Conservation (phyloP, 2,888 invertebrate species). For the Incurvaria masculella region DNA sequence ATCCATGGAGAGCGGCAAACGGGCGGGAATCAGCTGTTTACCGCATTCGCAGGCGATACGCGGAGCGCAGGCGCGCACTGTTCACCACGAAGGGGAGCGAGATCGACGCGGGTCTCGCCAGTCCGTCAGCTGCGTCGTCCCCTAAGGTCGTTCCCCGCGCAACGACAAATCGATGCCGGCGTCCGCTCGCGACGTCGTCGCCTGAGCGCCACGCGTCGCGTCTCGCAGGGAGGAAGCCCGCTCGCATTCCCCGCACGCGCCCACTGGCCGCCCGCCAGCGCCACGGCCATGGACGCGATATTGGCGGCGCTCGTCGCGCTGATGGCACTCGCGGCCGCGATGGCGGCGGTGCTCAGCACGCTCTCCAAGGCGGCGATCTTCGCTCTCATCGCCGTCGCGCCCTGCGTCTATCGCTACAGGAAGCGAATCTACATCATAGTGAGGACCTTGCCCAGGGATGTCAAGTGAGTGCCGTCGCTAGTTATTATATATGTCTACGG, state of each 20-base stretch:
- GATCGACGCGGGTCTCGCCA: neutral
- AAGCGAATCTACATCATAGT: constrained; percentile 58
- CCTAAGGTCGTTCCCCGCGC: neutral
- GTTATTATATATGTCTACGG: neutral
- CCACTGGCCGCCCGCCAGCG: constrained; percentile 27
- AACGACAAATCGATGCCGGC: neutral
- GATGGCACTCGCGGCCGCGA: constrained; percentile 53
- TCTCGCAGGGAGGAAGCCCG: neutral
- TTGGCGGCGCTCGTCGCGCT: constrained; percentile 50
- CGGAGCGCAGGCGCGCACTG: neutral
- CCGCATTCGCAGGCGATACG: neutral
- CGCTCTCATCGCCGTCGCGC: constrained; percentile 52
- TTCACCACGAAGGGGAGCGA: neutral
- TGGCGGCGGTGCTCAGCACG: constrained; percentile 58
- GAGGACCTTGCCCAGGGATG: constrained; percentile 64
- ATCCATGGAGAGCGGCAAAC: too few species aligned
- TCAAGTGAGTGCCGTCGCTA: constrained; percentile 53
- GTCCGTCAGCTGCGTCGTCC: neutral
- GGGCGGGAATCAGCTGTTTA: too few species aligned
- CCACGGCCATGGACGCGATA: constrained; percentile 41
- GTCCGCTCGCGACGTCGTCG: neutral
- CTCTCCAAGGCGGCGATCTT: constrained; percentile 72
- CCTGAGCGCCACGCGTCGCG: neutral
- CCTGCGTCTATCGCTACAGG: constrained; percentile 54
- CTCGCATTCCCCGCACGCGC: neutral